Conservation (phyloP, 2,113 vertebrate species). For the Zosterops japonicus region DNA sequence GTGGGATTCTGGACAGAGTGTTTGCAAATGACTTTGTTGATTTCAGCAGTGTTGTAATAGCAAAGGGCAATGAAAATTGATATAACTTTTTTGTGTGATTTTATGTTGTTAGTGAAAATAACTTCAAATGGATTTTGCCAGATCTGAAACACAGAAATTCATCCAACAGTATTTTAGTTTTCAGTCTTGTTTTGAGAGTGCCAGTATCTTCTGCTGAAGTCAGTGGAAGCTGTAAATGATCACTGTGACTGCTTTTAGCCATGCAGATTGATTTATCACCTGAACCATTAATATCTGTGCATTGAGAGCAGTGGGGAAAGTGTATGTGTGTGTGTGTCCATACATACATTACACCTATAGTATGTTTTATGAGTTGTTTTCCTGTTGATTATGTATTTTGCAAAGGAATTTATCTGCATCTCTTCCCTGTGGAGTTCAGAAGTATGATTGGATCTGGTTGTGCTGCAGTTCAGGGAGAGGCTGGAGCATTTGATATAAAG, state of each 20-base stretch:
- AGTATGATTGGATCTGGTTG: not conserved
- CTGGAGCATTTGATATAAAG: not conserved
- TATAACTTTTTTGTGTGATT: not conserved
- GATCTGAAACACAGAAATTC: not conserved
- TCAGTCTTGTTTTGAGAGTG: not conserved
- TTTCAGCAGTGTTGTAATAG: not conserved
- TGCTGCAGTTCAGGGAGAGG: not conserved
- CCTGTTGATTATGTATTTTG: not conserved
- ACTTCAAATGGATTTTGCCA: not conserved
- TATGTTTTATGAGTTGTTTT: not conserved
- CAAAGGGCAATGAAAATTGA: conserved; percentile 14
- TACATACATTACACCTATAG: not conserved
- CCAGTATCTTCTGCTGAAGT: not conserved
- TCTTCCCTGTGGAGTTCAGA: not conserved
- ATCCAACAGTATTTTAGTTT: not conserved
- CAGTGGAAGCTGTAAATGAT: not conserved
- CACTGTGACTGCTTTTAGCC: not conserved
- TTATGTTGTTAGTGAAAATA: conserved; percentile 23
- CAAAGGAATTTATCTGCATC: not conserved
- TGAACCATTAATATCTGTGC: not conserved
- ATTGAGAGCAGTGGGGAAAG: not conserved
- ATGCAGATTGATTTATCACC: not conserved
- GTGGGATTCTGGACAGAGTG: not conserved
- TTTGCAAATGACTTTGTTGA: not conserved
- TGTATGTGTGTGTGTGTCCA: not conserved